Percentiles rank a stretch among this genome's conserved stretches.
phyloP scores from a whole-genome alignment of 2,113 vertebrate species.

The Zosterops hypoxanthus region DNA sequence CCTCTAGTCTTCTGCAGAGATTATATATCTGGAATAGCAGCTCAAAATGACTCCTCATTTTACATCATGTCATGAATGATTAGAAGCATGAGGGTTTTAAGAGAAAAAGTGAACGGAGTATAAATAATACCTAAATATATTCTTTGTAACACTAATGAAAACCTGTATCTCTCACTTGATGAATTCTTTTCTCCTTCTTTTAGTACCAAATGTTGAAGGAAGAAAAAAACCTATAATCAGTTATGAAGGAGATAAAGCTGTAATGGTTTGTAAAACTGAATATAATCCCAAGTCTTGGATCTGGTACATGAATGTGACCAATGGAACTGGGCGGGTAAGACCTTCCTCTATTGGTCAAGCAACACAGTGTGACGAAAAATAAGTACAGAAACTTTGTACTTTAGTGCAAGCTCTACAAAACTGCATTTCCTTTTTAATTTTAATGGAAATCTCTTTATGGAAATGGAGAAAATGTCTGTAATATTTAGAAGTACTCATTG shows the following conservation, averaged over 20 bases:
- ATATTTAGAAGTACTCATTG: background rate
- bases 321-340: conserved; percentile 71
- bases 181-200: background rate
- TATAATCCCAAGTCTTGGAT: conserved; percentile 61
- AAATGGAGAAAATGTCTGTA: rapidly evolving
- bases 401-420: background rate
- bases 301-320: conserved; percentile 68
- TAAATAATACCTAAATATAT: background rate
- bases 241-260: conserved; percentile 64
- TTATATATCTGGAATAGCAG: background rate
- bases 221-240: conserved; percentile 63
- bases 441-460: background rate
- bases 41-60: background rate
- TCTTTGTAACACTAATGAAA: background rate
- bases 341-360: background rate
- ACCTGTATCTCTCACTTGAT: background rate
- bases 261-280: conserved; percentile 60
- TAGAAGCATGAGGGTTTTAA: background rate
- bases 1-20: background rate
- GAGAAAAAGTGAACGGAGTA: background rate
- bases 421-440: background rate
- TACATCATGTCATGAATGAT: background rate
- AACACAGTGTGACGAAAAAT: background rate
- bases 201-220: conserved; percentile 69
- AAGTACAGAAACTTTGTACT: background rate